phyloP scores from a whole-genome alignment of 2,113 vertebrate genomes.

The Emydura subglobosa region DNA sequence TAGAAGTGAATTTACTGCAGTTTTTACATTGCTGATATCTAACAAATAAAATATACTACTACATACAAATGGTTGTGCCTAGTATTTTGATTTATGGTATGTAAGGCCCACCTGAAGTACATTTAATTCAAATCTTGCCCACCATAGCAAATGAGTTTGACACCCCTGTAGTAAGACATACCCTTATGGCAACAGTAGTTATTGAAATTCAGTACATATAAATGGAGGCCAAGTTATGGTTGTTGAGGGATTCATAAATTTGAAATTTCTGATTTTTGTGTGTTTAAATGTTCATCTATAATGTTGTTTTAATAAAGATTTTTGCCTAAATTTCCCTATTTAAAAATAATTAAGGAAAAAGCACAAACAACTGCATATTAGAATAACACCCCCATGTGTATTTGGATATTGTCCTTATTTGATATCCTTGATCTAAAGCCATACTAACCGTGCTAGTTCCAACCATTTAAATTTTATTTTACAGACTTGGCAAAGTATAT shows the following conservation, averaged over 20 bases:
- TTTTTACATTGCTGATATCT: no score
- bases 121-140: no score
- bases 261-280: background rate
- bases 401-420: background rate
- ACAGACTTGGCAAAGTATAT: background rate
- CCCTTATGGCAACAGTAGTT: no score
- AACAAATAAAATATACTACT: no score
- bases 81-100: no score
- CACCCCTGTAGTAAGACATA: no score
- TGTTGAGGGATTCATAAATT: background rate
- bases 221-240: background rate
- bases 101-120: no score
- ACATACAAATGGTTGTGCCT: no score
- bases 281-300: background rate
- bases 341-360: background rate
- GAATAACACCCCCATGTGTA: background rate
- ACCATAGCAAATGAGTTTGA: no score
- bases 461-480: background rate
- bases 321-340: background rate
- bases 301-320: background rate
- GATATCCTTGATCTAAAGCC: no score
- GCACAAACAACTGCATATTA: background rate
- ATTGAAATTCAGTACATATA: background rate
- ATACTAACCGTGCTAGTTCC: background rate
- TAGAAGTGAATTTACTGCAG: no score